phyloP scores from a whole-genome alignment of 92 coral and sea anemone genomes.

The Pocillopora grandis region DNA sequence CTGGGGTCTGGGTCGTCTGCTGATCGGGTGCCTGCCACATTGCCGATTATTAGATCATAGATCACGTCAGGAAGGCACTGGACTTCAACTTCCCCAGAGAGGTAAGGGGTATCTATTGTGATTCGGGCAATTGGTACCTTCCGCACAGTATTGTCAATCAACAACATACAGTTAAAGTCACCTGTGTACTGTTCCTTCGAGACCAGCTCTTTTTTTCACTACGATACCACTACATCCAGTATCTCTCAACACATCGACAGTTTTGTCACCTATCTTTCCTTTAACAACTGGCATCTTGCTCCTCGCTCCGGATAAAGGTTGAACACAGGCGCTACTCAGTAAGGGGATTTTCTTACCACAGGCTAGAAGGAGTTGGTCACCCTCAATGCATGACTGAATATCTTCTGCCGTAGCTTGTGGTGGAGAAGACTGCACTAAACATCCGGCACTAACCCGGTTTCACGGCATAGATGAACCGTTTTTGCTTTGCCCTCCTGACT shows the following conservation, averaged over 20 bases:
- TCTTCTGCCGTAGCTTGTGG: conserved; percentile 17
- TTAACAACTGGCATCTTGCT: conserved; percentile 48
- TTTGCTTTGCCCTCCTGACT: not conserved
- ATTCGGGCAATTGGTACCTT: conserved; percentile 57
- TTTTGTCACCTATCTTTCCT: conserved; percentile 34
- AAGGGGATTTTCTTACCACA: conserved; percentile 31
- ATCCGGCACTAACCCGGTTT: conserved; percentile 8
- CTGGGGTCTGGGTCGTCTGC: conserved; percentile 34
- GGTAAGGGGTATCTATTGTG: conserved; percentile 54
- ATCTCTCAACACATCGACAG: conserved; percentile 47
- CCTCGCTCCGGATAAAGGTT: not conserved
- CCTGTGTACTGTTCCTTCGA: conserved; percentile 41
- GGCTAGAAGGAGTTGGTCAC: conserved; percentile 37
- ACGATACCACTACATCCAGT: conserved; percentile 68
- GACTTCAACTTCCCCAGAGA: conserved; percentile 52
- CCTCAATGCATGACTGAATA: conserved; percentile 17
- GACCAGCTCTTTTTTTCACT: conserved; percentile 34
- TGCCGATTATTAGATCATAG: conserved; percentile 2
- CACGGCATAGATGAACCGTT: not conserved
- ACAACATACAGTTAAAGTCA: not conserved
- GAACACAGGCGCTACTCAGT: conserved; percentile 33
- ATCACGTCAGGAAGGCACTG: conserved; percentile 42
- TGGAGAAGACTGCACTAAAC: conserved; percentile 1
- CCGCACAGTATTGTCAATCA: conserved; percentile 58
- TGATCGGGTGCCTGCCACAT: conserved; percentile 25